Base-by-base conservation (phyloP, 2,888 invertebrate species). In the Octonoba sinensis region DNA sequence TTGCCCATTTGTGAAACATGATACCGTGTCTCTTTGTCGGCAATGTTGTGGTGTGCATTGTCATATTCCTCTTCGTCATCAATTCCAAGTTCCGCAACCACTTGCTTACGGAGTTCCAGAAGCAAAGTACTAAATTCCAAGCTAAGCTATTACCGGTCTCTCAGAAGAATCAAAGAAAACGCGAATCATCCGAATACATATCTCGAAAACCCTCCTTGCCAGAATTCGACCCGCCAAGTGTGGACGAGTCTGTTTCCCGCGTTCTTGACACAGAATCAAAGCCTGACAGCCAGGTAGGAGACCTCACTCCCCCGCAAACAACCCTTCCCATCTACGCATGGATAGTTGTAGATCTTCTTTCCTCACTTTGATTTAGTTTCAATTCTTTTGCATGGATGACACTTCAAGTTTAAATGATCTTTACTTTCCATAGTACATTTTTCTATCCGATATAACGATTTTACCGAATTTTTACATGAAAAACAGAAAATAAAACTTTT, bases 41-140 rank as follows among this genome's bases (percentile, higher is more conserved):
- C 24, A 82, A 82, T 60, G 64, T 82, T 44, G 62, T 82, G n/a
- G 82, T 71, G 49, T 82, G 82, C 24, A 71, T 75, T 59, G 66
- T 82, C 54, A 71, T 82, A 20, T 82, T 82, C 59, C 65, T 82
- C 22, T 82, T 82, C 36, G 82, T 75, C 16, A 75, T 82, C 36
- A 82, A 75, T 71, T 75, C 82, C 59, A 82, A 82, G 62, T 82
- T 82, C 59, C 72, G 82, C 60, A 82, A 74, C 46, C 27, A 65
- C 44, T 36, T 82, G 15, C 75, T 82, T 22, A 56, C 46, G 6
- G 82, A 75, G 66, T 75, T 69, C 64, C 75, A 82, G 18, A 69
- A 62, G 44, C 81, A 81, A n/a, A 69, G 24, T n/a, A 57, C 22
- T 66, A 74, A 66, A 57, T 59, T 75, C 67, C 78, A 71, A n/a